Evolutionary conservation across 2,888 invertebrate genomes (phyloP), one percentile per base, ranked within the genome.

Genomic region (Coenonympha arcania): DNA sequence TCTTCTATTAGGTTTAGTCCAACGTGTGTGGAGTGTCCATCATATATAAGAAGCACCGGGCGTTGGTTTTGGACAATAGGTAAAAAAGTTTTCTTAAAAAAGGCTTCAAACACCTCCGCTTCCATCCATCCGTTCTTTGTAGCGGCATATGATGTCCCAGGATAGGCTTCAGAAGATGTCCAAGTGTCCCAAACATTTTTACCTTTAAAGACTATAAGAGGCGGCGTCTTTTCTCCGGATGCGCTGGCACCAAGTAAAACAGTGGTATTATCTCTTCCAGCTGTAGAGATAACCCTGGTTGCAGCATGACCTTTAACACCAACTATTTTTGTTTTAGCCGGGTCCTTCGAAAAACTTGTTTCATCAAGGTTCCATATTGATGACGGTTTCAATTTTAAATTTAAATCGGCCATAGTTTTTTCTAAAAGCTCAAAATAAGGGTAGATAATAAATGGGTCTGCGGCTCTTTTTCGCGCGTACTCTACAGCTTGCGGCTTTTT

Each of bases 321-420:
- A 37, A 49, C 49, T 1, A 54, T 48, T 50, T 54, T 54, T 24
- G 50, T 24, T 24, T 24, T 24, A n/a, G 24, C 24, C 24, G 24
- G 24, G 24, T 24, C 24, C 24, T 8, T 24, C 24, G 24, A 24
- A 24, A 24, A 24, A 5, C 24, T 24, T 50, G 54, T 51, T 37
- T 54, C 51, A 15, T 54, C 51, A 8, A 51, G 22, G 26, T 55
- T 55, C 52, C 52, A 52, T 11, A 50, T 50, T 24, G 15, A 8
- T 41, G 48, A 24, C 20, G 16, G 11, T 41, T 22, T 34, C 24
- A 18, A 46, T 46, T 47, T 44, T 52, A n/a, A n/a, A n/a, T n/a
- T n/a, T n/a, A n/a, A 44, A 6, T 52, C 44, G 9, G 8, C 28
- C 11, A 52, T 20, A 15, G 47, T 52, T n/a, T 49, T 36, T 43